These are phyloP conservation scores for Coenonympha arcania DNA, from an alignment of 2,888 invertebrate species.

Conservation along the genomic window DNA sequence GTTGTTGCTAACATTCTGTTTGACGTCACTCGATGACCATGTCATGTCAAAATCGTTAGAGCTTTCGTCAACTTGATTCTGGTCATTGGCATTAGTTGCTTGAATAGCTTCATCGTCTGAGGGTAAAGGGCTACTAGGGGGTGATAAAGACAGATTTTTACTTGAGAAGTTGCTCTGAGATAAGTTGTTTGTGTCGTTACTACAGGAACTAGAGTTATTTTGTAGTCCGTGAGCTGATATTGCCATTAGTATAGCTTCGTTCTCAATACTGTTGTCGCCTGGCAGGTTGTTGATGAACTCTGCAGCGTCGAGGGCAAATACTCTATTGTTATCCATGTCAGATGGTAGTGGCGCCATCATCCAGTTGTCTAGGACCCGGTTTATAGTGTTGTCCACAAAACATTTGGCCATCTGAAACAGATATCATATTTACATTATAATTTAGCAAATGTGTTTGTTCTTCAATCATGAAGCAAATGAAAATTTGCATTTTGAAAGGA, in stretches of 20 bases:
- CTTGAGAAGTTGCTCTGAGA: slow-evolving; percentile 24
- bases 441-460: neutral
- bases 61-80: slow-evolving; percentile 30
- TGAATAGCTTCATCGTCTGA: slow-evolving; percentile 39
- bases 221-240: slow-evolving; percentile 81
- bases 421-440: neutral
- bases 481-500: no score
- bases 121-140: slow-evolving; percentile 38
- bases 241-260: slow-evolving; percentile 82
- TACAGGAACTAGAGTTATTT: slow-evolving; percentile 46
- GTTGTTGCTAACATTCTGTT: slow-evolving; percentile 33
- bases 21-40: slow-evolving; percentile 40
- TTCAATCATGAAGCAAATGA: no score
- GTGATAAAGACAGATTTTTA: slow-evolving; percentile 33
- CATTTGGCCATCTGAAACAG: slow-evolving; percentile 74
- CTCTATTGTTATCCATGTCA: slow-evolving; percentile 48
- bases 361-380: slow-evolving; percentile 77
- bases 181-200: slow-evolving; percentile 28
- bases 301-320: slow-evolving; percentile 59
- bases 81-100: slow-evolving; percentile 26
- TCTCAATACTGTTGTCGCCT: slow-evolving; percentile 76
- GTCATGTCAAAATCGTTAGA: slow-evolving; percentile 39
- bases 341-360: slow-evolving; percentile 63
- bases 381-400: slow-evolving; percentile 80
- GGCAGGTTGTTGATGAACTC: slow-evolving; percentile 73